Conservation (phyloP, 2,888 invertebrate genomes). For the Spodoptera picta region DNA sequence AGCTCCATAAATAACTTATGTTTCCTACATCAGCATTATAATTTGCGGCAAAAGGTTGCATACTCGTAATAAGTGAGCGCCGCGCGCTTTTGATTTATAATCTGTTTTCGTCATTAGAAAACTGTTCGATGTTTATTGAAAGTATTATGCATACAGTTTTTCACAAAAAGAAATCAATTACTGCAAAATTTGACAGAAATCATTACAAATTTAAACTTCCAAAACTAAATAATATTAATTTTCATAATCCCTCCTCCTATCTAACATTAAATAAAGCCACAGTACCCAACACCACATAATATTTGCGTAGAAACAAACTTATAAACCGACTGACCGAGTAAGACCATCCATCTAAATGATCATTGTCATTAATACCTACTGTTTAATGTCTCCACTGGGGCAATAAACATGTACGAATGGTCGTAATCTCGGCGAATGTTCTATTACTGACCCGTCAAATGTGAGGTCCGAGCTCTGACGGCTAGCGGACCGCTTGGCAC, state of each 20-base stretch:
- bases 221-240: too few species aligned
- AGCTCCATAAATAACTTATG: slow-evolving; percentile 16
- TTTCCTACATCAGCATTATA: slow-evolving; percentile 16
- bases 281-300: not conserved
- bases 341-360: slow-evolving; percentile 37
- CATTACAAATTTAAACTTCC: too few species aligned
- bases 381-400: slow-evolving; percentile 26
- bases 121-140: too few species aligned
- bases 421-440: slow-evolving; percentile 48
- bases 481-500: slow-evolving; percentile 7
- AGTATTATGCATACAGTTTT: too few species aligned
- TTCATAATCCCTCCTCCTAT: too few species aligned
- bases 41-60: slow-evolving; percentile 19
- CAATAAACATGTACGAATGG: slow-evolving; percentile 43
- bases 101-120: not conserved
- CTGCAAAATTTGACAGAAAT: too few species aligned
- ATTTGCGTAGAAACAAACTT: slow-evolving; percentile 10
- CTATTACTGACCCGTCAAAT: slow-evolving; percentile 40
- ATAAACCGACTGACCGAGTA: not conserved
- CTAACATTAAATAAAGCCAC: too few species aligned
- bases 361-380: slow-evolving; percentile 31
- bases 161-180: too few species aligned
- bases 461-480: slow-evolving; percentile 18
- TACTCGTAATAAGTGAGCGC: not conserved
- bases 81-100: slow-evolving; percentile 16